These are phyloP conservation scores for Mactra quadrangularis DNA, from an alignment of 1,140 invertebrate species.

Conservation along the genomic window DNA sequence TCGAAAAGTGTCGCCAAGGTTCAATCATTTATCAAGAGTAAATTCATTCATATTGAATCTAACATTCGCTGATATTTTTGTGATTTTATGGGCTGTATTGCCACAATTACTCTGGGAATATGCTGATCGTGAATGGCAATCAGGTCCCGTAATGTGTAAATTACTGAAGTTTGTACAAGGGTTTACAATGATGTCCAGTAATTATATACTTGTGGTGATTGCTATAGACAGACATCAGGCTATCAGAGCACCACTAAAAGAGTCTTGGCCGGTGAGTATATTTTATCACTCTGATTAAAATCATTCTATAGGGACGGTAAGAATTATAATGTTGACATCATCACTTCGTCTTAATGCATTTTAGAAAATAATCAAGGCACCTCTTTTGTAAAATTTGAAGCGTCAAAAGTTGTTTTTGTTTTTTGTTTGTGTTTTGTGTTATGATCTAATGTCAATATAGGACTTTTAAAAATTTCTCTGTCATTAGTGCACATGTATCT, in stretches of 20 bases:
- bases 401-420: too few relatives aligned
- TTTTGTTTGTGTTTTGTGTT: too few relatives aligned
- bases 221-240: constrained; percentile 84
- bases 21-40: constrained; percentile 69
- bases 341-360: too few relatives aligned
- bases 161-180: constrained; percentile 82
- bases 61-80: constrained; percentile 80
- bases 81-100: constrained; percentile 78
- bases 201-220: constrained; percentile 84
- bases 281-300: background rate
- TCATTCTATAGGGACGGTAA: too few relatives aligned
- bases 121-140: constrained; percentile 80
- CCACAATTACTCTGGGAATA: constrained; percentile 83
- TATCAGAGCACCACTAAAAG: constrained; percentile 81
- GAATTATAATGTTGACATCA: too few relatives aligned
- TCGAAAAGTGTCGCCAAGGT: constrained; percentile 68
- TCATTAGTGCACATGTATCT: too few relatives aligned
- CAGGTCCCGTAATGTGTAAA: constrained; percentile 81
- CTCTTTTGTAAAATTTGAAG: too few relatives aligned
- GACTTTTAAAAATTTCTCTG: too few relatives aligned
- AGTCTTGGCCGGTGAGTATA: constrained; percentile 75
- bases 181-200: constrained; percentile 82
- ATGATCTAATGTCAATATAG: too few relatives aligned
- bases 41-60: constrained; percentile 83
- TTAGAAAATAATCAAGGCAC: too few relatives aligned